These are phyloP conservation scores for Falco berigora DNA, from an alignment of 2,797 vertebrate genomes.

Conservation along the genomic window DNA sequence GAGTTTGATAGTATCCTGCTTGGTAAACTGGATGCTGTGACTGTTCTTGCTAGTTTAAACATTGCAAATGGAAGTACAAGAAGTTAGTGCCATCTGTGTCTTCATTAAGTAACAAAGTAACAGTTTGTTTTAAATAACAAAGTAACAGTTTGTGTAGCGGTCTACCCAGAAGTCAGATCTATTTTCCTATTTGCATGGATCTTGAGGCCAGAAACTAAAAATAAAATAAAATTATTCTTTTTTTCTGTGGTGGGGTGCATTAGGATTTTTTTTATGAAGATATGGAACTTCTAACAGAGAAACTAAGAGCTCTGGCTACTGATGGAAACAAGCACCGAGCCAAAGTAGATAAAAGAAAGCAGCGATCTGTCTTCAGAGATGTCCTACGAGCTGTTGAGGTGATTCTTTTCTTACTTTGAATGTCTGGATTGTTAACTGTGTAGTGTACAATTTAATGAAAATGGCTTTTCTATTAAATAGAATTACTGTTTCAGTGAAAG, in stretches of 20 bases:
- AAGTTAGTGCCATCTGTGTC: neutral
- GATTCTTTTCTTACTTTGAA: neutral
- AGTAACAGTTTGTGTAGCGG: neutral
- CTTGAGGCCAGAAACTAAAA: neutral
- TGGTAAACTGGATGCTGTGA: neutral
- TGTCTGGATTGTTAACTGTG: neutral
- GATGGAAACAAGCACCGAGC: constrained; percentile 96
- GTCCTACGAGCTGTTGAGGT: constrained; percentile 93
- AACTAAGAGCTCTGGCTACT: constrained; percentile 86
- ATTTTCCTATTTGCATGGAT: neutral
- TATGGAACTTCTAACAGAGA: constrained; percentile 85
- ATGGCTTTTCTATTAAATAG: neutral
- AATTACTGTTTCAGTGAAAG: neutral
- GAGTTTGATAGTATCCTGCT: neutral
- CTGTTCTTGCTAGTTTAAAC: neutral
- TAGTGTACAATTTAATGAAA: neutral
- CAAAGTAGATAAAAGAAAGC: constrained; percentile 94
- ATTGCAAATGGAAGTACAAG: neutral
- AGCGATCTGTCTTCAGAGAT: constrained; percentile 94
- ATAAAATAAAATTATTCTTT: neutral
- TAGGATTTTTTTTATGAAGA: constrained; percentile 91
- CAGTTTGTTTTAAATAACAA: neutral
- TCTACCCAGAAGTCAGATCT: neutral
- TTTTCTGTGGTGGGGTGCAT: neutral
- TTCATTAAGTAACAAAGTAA: neutral